A percentile compares a stretch with the other conserved stretches of the same genome.
phyloP scores from a whole-genome alignment of 1,140 invertebrate species.

The Ephestia elutella region DNA sequence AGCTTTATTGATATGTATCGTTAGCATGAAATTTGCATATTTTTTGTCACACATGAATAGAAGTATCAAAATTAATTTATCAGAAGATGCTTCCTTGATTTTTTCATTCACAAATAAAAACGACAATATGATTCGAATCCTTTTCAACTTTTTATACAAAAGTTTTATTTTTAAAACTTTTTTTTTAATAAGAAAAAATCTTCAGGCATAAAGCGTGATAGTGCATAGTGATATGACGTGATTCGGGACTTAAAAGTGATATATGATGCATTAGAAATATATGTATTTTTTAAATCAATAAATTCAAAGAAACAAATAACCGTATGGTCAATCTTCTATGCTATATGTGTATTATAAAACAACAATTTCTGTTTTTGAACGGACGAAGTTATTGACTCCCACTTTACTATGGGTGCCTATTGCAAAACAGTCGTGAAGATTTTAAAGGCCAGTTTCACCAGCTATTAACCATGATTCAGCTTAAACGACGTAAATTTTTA shows the following conservation, averaged over 20 bases:
- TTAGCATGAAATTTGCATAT: conserved; percentile 31
- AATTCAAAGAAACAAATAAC: background rate
- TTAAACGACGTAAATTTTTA: too few species aligned
- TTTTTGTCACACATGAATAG: background rate
- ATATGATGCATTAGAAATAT: background rate
- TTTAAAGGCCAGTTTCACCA: too few species aligned
- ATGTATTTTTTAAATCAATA: background rate
- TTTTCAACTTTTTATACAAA: background rate
- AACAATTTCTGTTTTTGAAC: too few species aligned
- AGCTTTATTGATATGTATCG: conserved; percentile 71
- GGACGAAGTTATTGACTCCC: too few species aligned
- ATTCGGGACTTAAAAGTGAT: background rate
- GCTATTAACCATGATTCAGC: background rate
- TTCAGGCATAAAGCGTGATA: background rate
- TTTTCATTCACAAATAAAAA: background rate
- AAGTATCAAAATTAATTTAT: background rate
- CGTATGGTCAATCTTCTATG: background rate
- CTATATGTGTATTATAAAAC: background rate
- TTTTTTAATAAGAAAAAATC: background rate
- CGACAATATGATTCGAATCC: background rate
- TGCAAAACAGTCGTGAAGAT: too few species aligned
- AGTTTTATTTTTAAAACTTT: background rate
- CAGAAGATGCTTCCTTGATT: too few species aligned
- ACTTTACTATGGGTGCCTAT: too few species aligned
- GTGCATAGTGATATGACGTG: background rate